phyloP scores from a whole-genome alignment of 2,113 vertebrate genomes.

The Hydrochoerus hydrochaeris region DNA sequence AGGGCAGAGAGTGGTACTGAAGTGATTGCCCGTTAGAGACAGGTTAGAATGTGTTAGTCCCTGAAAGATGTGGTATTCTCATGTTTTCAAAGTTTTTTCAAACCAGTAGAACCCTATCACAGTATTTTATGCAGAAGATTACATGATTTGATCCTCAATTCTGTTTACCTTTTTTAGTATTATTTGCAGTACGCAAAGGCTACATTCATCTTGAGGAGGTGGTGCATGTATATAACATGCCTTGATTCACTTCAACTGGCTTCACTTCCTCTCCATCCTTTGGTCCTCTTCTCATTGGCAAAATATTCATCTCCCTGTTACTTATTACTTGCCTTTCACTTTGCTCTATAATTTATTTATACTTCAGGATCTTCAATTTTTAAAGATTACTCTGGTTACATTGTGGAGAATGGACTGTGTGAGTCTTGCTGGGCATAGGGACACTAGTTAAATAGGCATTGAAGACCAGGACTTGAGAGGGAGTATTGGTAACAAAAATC shows the following conservation, averaged over 20 bases:
- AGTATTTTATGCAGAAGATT: not conserved
- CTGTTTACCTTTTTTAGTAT: not conserved
- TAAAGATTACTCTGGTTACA: not conserved
- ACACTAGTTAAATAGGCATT: not conserved
- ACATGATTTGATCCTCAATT: not conserved
- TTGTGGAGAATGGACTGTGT: not conserved
- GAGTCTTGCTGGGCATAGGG: not conserved
- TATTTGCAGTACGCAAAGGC: not conserved
- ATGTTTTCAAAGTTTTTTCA: not conserved
- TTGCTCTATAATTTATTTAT: not conserved
- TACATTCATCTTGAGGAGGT: not conserved
- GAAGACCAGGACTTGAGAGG: not conserved
- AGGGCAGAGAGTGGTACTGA: not conserved
- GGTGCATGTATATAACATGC: not conserved
- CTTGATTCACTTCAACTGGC: not conserved
- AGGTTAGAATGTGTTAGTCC: too few species aligned
- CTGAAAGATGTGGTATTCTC: not conserved
- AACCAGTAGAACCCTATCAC: not conserved
- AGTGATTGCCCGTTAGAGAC: not conserved
- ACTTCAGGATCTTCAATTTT: not conserved
- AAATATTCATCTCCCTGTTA: not conserved
- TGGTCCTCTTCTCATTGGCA: not conserved
- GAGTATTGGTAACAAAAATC: not conserved
- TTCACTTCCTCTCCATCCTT: not conserved
- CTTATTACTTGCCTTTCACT: not conserved